phyloP scores from a whole-genome alignment of 2,888 invertebrate species.

The Drosophila parthenogenetica region DNA sequence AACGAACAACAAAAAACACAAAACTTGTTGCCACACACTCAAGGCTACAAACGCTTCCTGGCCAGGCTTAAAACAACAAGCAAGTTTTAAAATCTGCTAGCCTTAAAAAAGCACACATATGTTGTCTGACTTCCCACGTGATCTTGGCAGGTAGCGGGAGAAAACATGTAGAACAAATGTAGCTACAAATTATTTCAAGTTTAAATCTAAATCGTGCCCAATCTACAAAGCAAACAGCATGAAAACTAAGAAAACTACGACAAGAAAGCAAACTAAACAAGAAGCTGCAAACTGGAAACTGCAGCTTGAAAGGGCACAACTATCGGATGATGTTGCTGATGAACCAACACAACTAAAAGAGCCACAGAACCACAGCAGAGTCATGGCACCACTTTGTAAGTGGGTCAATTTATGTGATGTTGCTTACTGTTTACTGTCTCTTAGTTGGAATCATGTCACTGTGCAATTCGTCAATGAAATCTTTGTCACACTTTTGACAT shows the following conservation, averaged over 20 bases:
- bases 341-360: constrained; percentile 17
- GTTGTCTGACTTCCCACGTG: constrained; percentile 60
- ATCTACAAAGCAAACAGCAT: constrained; percentile 25
- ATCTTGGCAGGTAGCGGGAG: constrained; percentile 52
- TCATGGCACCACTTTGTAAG: constrained; percentile 30
- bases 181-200: constrained; percentile 68
- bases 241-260: not conserved
- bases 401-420: constrained; percentile 45
- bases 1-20: not conserved
- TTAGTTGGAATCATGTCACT: constrained; percentile 44
- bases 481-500: constrained; percentile 71
- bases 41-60: constrained; percentile 51
- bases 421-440: constrained; percentile 3
- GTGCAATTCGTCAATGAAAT: constrained; percentile 53
- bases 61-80: constrained; percentile 3
- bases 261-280: constrained; percentile 6
- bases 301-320: constrained; percentile 4
- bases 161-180: constrained; percentile 67
- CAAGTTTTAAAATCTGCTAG: constrained; percentile 4
- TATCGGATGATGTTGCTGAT: constrained; percentile 14
- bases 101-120: constrained; percentile 11
- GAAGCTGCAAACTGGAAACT: constrained; percentile 8
- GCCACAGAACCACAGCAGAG: constrained; percentile 7
- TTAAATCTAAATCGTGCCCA: constrained; percentile 66
- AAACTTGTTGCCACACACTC: constrained; percentile 32